Conservation (phyloP, 2,888 invertebrate species). For the Labia minor region DNA sequence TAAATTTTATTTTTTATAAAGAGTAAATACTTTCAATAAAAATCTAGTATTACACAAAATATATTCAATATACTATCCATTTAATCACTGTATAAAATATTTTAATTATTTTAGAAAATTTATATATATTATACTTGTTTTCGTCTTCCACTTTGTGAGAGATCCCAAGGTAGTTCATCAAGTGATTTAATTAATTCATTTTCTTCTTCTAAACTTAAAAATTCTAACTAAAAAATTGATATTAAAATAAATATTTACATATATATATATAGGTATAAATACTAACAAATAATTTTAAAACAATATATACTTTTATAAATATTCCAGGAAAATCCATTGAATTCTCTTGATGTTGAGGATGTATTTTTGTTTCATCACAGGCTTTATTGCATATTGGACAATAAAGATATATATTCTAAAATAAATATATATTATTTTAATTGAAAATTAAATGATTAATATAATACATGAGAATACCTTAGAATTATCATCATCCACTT, state of each 20-base stretch:
- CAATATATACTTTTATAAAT: conserved; percentile 41
- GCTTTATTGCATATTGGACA: conserved; percentile 65
- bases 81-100: too few relatives aligned
- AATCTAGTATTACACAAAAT: too few relatives aligned
- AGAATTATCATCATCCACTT: conserved; percentile 26
- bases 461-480: neutral
- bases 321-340: conserved; percentile 56
- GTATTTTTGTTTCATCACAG: conserved; percentile 62
- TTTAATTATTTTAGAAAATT: too few relatives aligned
- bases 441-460: neutral
- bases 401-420: conserved; percentile 53
- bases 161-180: conserved; percentile 74
- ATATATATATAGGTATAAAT: neutral
- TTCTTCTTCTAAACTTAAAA: conserved; percentile 63
- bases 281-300: neutral
- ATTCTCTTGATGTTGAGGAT: conserved; percentile 55
- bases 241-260: conserved; percentile 14
- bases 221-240: conserved; percentile 48
- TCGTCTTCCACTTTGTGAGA: conserved; percentile 88
- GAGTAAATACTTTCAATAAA: too few relatives aligned
- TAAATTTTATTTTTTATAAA: too few relatives aligned
- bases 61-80: too few relatives aligned
- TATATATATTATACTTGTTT: conserved; percentile 78
- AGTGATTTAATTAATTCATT: conserved; percentile 51
- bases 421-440: conserved; percentile 8